Base-by-base conservation (phyloP, 2,888 invertebrate species). In the Chaetogeoica ovagalla region DNA sequence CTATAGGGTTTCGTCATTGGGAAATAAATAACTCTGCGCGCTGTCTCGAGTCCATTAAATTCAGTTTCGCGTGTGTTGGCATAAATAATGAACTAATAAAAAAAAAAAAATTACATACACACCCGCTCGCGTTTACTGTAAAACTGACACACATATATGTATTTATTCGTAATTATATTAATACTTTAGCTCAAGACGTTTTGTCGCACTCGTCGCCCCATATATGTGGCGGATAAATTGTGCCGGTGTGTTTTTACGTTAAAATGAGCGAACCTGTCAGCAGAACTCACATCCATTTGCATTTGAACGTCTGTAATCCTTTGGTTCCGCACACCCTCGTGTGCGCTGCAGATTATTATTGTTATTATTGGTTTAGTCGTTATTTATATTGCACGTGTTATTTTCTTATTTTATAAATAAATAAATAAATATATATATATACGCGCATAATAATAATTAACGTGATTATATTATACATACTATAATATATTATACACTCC, bases 161-260 rank as follows among this genome's bases (percentile, higher is more conserved):
- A 57, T 75, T 75, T 75, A 75, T 66, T 66, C 57, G 57, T 66
- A 75, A 74, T 74, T 57, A 75, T 71, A 39, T 66, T 75, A 75
- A 75, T 75, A 66, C 43, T 75, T 66, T 57, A 66, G 57, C 57
- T 57, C 43, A 23, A 74, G 55, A 66, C 55, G 21, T 66, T 39
- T 59, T 13, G 62, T 15, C 19, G 48, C n/a, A 17, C 17, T 39
- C 52, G 52, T 62, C 48, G n/a, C 63, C 63, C 9, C 63, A 74
- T 55, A 30, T 30, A 30, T 30, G 30, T 4, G 30, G 63, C 21
- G 74, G 63, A 74, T n/a, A 65, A 63, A 74, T 74, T 74, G 65
- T 65, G 48, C 37, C n/a, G 19, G 52, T 43, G 52, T 43, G n/a
- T 43, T 30, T 30, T 21, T 48, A 23, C n/a, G 30, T 19, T 21